phyloP scores from a whole-genome alignment of 2,113 vertebrate genomes.

The Phycodurus eques region DNA sequence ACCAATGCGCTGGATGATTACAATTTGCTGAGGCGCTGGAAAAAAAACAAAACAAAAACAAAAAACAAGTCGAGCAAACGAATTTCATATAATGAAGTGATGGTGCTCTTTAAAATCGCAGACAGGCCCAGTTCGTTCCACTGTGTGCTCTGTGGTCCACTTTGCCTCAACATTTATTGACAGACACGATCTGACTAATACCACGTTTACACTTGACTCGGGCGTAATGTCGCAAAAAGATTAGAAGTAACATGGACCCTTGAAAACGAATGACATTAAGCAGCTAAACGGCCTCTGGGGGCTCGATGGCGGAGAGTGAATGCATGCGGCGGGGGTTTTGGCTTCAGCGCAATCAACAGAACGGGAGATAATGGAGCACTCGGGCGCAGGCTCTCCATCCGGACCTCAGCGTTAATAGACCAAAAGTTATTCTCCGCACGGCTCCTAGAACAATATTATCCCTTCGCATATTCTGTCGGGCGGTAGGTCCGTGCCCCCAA shows the following conservation, averaged over 20 bases:
- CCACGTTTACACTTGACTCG: constrained; percentile 86
- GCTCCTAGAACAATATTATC: constrained; percentile 82
- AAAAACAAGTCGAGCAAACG: background rate
- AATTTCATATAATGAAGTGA: constrained; percentile 1
- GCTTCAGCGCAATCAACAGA: constrained; percentile 82
- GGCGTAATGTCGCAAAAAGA: constrained; percentile 92
- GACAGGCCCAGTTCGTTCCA: constrained; percentile 16
- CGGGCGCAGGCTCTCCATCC: constrained; percentile 74
- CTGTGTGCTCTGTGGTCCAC: constrained; percentile 41
- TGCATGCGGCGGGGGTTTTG: constrained; percentile 53
- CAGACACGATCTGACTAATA: constrained; percentile 79
- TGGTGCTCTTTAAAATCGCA: constrained; percentile 9
- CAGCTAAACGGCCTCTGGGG: constrained; percentile 84
- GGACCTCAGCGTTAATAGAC: constrained; percentile 76
- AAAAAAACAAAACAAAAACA: too few species aligned
- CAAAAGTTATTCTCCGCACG: constrained; percentile 85
- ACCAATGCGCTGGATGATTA: background rate
- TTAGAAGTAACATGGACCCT: constrained; percentile 89
- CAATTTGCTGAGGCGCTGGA: background rate
- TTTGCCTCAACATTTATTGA: constrained; percentile 69
- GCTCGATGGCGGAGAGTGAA: constrained; percentile 35
- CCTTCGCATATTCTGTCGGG: constrained; percentile 66
- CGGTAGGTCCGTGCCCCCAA: constrained; percentile 75
- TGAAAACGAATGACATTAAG: constrained; percentile 91
- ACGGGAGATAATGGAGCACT: constrained; percentile 88